phyloP scores from a whole-genome alignment of 2,797 vertebrate genomes.

The Salarias fasciatus region DNA sequence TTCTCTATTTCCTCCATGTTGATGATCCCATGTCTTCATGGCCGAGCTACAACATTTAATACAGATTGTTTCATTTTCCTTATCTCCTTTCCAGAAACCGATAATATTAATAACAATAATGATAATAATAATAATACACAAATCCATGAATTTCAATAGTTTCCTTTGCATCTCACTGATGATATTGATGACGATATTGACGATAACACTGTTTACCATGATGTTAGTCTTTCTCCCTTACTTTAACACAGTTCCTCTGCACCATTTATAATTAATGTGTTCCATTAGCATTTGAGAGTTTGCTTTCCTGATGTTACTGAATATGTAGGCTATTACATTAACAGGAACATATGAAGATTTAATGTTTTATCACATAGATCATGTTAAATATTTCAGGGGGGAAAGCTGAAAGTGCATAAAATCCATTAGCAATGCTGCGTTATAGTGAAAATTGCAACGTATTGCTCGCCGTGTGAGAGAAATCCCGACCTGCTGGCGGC shows the following conservation, averaged over 20 bases:
- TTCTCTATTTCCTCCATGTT: no score
- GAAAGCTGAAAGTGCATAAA: constrained; percentile 4
- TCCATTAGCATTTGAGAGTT: constrained; percentile 48
- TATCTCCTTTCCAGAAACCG: no score
- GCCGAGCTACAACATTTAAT: no score
- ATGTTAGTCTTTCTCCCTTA: not conserved
- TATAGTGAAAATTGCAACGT: not conserved
- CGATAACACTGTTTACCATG: no score
- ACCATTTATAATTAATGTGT: constrained; percentile 65
- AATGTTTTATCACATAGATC: constrained; percentile 6
- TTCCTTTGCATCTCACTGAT: no score
- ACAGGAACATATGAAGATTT: not conserved
- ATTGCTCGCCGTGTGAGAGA: not conserved
- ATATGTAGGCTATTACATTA: constrained; percentile 14
- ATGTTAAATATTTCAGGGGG: not conserved
- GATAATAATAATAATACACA: no score
- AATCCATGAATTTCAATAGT: no score
- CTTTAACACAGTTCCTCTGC: constrained; percentile 32
- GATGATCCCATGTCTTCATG: no score
- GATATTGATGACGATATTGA: no score
- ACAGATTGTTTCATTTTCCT: no score
- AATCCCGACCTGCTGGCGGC: constrained; percentile 66
- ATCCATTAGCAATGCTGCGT: not conserved
- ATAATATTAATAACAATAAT: no score
- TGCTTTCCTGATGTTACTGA: constrained; percentile 26